These are phyloP conservation scores for Hydrocynus forskahlii DNA, from an alignment of 2,797 vertebrate genomes.

Conservation along the genomic window DNA sequence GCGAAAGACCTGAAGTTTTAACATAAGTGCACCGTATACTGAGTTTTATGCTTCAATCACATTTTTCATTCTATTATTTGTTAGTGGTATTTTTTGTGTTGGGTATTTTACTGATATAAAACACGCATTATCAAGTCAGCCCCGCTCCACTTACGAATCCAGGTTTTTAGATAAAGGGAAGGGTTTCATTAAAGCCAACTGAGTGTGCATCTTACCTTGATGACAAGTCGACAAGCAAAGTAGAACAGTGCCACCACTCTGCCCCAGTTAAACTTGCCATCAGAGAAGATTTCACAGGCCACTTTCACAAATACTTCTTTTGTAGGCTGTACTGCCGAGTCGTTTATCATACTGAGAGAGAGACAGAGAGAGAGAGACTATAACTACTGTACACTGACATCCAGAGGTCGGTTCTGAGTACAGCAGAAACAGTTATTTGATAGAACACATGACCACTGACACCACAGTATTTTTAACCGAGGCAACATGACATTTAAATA, in stretches of 20 bases:
- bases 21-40: too few relatives aligned
- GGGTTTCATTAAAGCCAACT: neutral
- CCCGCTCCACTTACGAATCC: neutral
- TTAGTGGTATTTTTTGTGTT: too few relatives aligned
- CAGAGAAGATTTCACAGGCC: slow-evolving; percentile 88
- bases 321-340: slow-evolving; percentile 78
- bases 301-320: slow-evolving; percentile 88
- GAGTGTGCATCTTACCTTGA: slow-evolving; percentile 75
- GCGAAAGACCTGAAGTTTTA: too few relatives aligned
- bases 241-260: slow-evolving; percentile 93
- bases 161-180: neutral
- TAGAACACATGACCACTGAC: neutral
- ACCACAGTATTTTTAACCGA: neutral
- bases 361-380: neutral
- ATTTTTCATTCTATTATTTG: too few relatives aligned
- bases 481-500: neutral
- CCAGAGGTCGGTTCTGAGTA: slow-evolving; percentile 30
- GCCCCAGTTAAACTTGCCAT: slow-evolving; percentile 94
- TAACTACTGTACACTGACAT: slow-evolving; percentile 28
- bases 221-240: slow-evolving; percentile 90
- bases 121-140: too few relatives aligned
- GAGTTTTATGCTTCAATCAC: too few relatives aligned
- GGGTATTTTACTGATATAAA: too few relatives aligned
- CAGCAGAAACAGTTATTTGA: neutral
- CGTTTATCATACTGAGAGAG: slow-evolving; percentile 85